Conservation (phyloP, 2,113 vertebrate species). For the Jacana jacana region DNA sequence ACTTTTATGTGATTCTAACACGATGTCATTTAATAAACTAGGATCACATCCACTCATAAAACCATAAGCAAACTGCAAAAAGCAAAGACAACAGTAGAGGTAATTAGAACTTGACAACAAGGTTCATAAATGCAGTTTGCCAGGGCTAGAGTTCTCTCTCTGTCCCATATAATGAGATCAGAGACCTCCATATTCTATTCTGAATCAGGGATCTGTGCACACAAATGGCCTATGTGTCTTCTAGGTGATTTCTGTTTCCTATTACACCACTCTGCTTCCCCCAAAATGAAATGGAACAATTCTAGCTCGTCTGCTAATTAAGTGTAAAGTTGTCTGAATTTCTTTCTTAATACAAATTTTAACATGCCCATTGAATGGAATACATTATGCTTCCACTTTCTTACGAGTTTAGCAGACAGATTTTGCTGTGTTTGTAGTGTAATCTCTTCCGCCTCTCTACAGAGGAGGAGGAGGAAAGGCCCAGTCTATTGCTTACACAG, state of each 20-base stretch:
- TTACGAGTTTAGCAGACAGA: not conserved
- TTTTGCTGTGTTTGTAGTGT: not conserved
- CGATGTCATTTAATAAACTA: not conserved
- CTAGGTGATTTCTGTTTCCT: not conserved
- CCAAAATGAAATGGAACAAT: not conserved
- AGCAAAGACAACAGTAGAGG: not conserved
- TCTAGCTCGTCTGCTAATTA: constrained; percentile 20
- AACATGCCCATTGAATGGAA: not conserved
- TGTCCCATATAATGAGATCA: not conserved
- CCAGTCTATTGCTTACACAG: not conserved
- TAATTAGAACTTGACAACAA: not conserved
- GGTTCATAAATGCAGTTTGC: not conserved
- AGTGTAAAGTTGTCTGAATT: not conserved
- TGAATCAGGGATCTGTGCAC: not conserved
- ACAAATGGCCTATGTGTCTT: not conserved
- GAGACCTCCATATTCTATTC: not conserved
- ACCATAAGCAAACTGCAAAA: not conserved
- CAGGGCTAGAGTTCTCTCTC: not conserved
- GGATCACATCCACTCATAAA: not conserved
- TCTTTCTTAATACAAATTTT: not conserved
- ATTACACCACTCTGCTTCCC: not conserved
- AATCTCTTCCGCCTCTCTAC: not conserved
- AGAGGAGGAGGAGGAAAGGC: constrained; percentile 21
- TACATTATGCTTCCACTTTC: not conserved
- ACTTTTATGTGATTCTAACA: not conserved